Evolutionary conservation across 1,140 invertebrate genomes (phyloP), one percentile per base, ranked within the genome.

Genomic region (Acromyrmex heyeri): DNA sequence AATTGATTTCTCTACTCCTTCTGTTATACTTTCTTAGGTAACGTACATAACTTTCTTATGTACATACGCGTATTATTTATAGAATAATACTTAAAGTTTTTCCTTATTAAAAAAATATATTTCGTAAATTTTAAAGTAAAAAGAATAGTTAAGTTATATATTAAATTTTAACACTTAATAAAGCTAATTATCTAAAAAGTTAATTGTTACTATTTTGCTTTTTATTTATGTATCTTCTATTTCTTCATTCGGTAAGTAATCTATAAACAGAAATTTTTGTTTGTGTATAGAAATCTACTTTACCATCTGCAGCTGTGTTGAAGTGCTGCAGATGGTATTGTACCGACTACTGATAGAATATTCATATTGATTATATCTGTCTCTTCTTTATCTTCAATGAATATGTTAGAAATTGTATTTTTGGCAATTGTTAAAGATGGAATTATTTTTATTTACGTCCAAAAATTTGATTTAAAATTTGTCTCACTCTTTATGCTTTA

Each of bases 1-100:
- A 90, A 88, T 90, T 77, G 53, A 44, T 83, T 90, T 78, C 64
- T 79, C 50, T 62, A 24, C 53, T 79, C n/a, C 10, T 12, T 88
- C 21, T n/a, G 2, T 53, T 48, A 38, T 53, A 55, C 55, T 73
- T 70, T 70, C 8, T 78, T 70, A 27, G 7, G 0, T 7, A 30
- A 21, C 14, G 21, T 21, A 21, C 21, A 21, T 21, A 21, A 21
- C 21, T 21, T 21, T 21, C 0, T 24, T 24, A 38, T 38, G 34
- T 38, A 38, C 34, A 34, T 34, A 34, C 7, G 1, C 12, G 18
- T 18, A 38, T 24, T 18, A 38, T 24, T 44, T 69, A 2, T 16
- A 30, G 2, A 27, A 48, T 30, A 14, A 30, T 50, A n/a, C 10
- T 38, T 38, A 10, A 48, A 77, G 16, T n/a, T n/a, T 50, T 30